phyloP scores from a whole-genome alignment of 2,113 vertebrate species.

The Notothenia rossii region DNA sequence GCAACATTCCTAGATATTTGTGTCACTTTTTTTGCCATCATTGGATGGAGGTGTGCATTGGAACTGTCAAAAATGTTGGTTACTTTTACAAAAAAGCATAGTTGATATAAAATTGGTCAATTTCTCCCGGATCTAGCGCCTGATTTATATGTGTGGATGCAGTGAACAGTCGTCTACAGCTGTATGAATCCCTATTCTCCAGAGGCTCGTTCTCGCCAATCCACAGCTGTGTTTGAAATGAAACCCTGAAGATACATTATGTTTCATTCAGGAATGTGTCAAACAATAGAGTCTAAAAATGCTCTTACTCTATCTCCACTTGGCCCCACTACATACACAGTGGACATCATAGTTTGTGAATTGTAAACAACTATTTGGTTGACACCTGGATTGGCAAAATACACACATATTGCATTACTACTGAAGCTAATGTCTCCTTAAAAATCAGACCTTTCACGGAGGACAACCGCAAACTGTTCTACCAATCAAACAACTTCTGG shows the following conservation, averaged over 20 bases:
- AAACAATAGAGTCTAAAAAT: background rate
- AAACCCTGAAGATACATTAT: background rate
- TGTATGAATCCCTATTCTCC: background rate
- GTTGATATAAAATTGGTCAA: conserved; percentile 23
- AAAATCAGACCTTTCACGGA: background rate
- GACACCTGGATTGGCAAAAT: background rate
- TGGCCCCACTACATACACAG: background rate
- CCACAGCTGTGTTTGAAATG: background rate
- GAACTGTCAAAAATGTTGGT: conserved; percentile 14
- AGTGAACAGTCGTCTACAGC: conserved; percentile 13
- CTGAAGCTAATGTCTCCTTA: background rate
- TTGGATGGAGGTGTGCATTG: conserved; percentile 3
- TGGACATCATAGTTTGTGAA: background rate
- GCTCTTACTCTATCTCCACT: background rate
- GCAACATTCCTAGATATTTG: background rate
- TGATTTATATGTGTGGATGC: conserved; percentile 15
- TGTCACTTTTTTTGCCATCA: background rate
- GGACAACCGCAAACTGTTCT: background rate
- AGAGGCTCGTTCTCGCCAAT: background rate
- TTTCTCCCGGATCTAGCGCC: background rate
- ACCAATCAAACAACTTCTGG: conserved; percentile 10
- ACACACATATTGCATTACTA: background rate
- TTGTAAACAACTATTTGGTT: background rate
- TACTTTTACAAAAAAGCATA: conserved; percentile 7
- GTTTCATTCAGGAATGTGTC: background rate